Conservation (phyloP, 2,888 invertebrate species). For the Ptilodon capucinus region DNA sequence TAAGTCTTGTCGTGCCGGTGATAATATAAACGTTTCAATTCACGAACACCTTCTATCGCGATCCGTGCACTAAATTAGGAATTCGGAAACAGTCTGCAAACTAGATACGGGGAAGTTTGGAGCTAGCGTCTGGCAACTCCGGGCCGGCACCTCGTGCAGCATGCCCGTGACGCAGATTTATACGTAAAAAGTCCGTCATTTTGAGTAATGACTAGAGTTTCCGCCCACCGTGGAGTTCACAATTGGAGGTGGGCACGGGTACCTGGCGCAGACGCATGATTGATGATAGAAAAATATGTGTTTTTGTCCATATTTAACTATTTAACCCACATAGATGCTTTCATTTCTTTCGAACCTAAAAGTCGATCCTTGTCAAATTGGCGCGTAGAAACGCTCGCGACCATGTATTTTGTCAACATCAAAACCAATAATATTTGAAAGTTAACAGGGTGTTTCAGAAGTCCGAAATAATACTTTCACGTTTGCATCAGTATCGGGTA, state of each 20-base stretch:
- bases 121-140: conserved; percentile 15
- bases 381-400: no score
- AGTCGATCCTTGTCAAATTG: no score
- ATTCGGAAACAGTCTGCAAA: conserved; percentile 11
- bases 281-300: conserved; percentile 36
- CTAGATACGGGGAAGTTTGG: conserved; percentile 29
- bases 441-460: no score
- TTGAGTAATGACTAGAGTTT: conserved; percentile 63
- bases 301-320: conserved; percentile 2
- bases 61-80: not conserved
- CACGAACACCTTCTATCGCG: not conserved
- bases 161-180: conserved; percentile 53
- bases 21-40: not conserved
- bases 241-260: conserved; percentile 48
- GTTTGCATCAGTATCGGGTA: no score
- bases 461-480: no score
- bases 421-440: no score
- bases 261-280: conserved; percentile 51
- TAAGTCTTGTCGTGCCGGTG: no score
- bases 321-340: no score
- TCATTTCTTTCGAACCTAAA: no score
- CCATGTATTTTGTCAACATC: no score
- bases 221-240: conserved; percentile 49
- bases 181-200: conserved; percentile 59
- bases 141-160: conserved; percentile 22